A percentile compares a stretch with the other conserved stretches of the same genome.
Evolutionary conservation across 2,113 vertebrate genomes (phyloP).

Genomic region (Oreochromis tanganicae): DNA sequence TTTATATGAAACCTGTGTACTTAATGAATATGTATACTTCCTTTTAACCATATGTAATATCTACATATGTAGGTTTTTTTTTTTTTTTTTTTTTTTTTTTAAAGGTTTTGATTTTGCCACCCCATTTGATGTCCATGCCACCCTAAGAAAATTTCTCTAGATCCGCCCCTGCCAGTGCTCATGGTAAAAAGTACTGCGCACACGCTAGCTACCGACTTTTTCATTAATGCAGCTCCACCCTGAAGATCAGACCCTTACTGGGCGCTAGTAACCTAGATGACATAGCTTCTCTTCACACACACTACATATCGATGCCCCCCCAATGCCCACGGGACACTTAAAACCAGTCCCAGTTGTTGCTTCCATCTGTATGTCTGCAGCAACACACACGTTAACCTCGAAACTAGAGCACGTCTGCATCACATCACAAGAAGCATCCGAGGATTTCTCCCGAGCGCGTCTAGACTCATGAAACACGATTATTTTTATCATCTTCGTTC

Average conservation of each 20-base stretch:
- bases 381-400: neutral
- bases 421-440: neutral
- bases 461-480: neutral
- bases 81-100: no score
- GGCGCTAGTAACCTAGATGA: neutral
- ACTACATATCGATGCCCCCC: neutral
- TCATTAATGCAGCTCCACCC: neutral
- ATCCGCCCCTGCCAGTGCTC: neutral
- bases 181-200: neutral
- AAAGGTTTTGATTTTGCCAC: neutral
- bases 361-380: neutral
- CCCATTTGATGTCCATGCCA: neutral
- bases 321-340: neutral
- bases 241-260: neutral
- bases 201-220: neutral
- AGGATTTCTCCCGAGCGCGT: no score
- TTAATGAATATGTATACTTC: no score
- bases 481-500: neutral
- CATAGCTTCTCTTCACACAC: neutral
- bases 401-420: neutral
- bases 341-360: conserved; percentile 2
- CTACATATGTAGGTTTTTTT: no score
- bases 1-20: no score
- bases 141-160: neutral
- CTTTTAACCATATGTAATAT: no score